Evolutionary conservation across 1,140 invertebrate species (phyloP), one percentile per base, ranked within the genome.

Genomic region (Conus betulinus): DNA sequence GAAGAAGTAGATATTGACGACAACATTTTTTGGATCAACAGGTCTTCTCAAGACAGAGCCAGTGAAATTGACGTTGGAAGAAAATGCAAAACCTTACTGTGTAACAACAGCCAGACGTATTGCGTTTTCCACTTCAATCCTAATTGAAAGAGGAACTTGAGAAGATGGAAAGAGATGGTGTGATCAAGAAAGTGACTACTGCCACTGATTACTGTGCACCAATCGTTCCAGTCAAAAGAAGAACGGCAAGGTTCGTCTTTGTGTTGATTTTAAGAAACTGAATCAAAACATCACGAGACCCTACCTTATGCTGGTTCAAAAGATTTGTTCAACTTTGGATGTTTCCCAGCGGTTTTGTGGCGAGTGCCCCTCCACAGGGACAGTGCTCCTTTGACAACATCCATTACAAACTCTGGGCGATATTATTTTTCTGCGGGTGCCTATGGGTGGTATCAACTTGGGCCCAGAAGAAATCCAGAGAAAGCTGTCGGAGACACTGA

Each of bases 381-480:
- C 17, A 90, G 63, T 74, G 83, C 55, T 20, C 63, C 85, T n/a
- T 71, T 91, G 3, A 91, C 90, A 57, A 90, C 90, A 0, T 91
- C 91, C 86, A 92, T 91, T 27, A 91, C 89, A 8, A n/a, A 95
- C 13, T 95, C 95, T 93, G 95, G 94, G 23, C 82, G 93, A 51
- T 95, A 90, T 86, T 90, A 91, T 79, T 95, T n/a, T 94, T 89
- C 88, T 91, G 71, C 90, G 95, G 60, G 85, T 95, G 25, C 95
- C 95, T 11, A 95, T 96, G 91, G 95, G 95, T n/a, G n/a, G n/a
- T 11, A 91, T 96, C 15, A 84, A 88, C 6, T 76, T 76, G 23
- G 90, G 84, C 11, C 85, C 89, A 27, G 91, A 91, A 89, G 85
- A 20, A n/a, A 92, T 91, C 55, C 83, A 90, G 23, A 82, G 87